A percentile compares a stretch with the other conserved stretches of the same genome.
These are phyloP conservation scores for Anisognathus igniventris DNA, from an alignment of 2,797 vertebrate species.

Conservation along the genomic window DNA sequence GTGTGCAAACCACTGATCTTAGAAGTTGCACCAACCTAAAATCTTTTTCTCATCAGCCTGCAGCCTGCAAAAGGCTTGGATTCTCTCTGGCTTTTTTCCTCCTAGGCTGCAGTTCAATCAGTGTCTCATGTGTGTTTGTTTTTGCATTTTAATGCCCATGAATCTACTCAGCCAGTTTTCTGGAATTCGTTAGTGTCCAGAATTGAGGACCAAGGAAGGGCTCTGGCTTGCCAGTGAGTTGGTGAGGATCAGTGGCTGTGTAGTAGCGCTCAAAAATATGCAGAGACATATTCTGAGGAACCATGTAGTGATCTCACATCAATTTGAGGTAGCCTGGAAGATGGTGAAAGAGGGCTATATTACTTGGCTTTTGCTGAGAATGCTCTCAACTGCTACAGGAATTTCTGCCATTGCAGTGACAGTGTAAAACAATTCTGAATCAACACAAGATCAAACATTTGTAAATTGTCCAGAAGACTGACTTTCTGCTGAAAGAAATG, in stretches of 20 bases:
- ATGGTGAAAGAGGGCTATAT: neutral
- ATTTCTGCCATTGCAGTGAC: neutral
- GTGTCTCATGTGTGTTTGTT: accelerated
- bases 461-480: neutral
- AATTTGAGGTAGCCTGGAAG: neutral
- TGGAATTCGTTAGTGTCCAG: neutral
- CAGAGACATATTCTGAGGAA: neutral
- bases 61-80: neutral
- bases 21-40: neutral
- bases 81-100: neutral
- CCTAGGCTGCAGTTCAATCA: neutral
- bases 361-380: neutral
- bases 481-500: neutral
- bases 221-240: neutral
- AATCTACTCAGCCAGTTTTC: neutral
- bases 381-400: neutral
- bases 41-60: neutral
- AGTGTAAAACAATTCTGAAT: neutral
- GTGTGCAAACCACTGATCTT: neutral
- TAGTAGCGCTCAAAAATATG: neutral
- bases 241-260: neutral
- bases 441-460: neutral
- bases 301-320: neutral
- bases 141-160: neutral
- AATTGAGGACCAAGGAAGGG: neutral